Evolutionary conservation across 2,888 invertebrate species (phyloP), one percentile per base, ranked within the genome.

Genomic region (Hirtodrosophila alboralis): DNA sequence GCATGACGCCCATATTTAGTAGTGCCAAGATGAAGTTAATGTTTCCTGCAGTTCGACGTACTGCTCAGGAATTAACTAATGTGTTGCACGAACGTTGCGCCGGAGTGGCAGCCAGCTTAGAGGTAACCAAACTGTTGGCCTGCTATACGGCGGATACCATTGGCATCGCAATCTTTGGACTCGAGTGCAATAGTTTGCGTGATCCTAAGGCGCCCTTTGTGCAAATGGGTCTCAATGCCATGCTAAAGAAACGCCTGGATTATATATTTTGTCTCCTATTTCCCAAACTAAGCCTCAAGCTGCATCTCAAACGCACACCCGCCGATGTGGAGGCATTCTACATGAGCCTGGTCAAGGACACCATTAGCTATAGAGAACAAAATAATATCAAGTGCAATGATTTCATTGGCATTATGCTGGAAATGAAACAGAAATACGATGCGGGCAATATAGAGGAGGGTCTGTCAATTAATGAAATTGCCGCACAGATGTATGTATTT

Each of bases 401-500:
- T 67, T 92, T 92, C 47, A 85, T 92, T 58, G 91, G 92, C 40
- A 59, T 92, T 3, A 78, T 92, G 53, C 81, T 91, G n/a, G 90
- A 91, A 28, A 72, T 89, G 56, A 87, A 53, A 68, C 83, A 59
- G 70, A 89, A 89, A 59, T 52, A 58, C 2, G 80, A 87, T 33
- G 66, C 7, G 72, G 65, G 0, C 62, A 74, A 16, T 69, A 2
- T 79, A 93, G 30, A 76, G 93, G 2, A 88, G 3, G 76, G 76
- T 2, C 23, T 89, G 1, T 69, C 77, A 1, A 65, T 89, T 1
- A 76, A 88, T n/a, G 83, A 89, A 27, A 23, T 90, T 1, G 73
- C 91, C 0, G 91, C 92, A 0, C 93, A 93, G 47, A 91, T 92
- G 4, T 90, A 92, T 10, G 84, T 92, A 3, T 93, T 93, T 64